These are phyloP conservation scores for Neoscelio sp. DNA, from an alignment of 2,888 invertebrate species.

Conservation along the genomic window DNA sequence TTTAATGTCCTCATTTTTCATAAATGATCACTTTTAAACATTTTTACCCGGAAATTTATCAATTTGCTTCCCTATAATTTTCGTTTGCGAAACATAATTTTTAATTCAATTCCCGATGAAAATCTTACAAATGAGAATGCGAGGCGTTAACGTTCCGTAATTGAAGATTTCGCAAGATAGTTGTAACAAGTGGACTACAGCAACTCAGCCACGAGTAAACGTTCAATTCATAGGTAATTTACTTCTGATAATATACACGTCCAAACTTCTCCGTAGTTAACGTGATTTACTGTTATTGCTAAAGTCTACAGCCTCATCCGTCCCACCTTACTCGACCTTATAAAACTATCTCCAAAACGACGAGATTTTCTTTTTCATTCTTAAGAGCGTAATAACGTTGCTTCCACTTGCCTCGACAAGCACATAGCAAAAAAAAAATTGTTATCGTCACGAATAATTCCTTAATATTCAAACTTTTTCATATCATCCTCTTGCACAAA, in stretches of 20 bases:
- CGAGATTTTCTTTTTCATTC: conserved; percentile 44
- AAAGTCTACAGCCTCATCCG: conserved; percentile 60
- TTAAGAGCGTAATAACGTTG: conserved; percentile 55
- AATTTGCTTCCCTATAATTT: no score
- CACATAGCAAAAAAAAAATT: conserved; percentile 20
- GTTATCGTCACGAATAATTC: not conserved
- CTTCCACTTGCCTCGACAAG: conserved; percentile 14
- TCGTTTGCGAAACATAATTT: no score
- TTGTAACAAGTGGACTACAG: conserved; percentile 51
- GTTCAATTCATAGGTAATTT: conserved; percentile 69
- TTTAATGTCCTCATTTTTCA: no score
- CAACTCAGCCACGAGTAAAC: conserved; percentile 62
- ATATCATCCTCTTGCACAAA: no score
- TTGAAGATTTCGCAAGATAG: conserved; percentile 44
- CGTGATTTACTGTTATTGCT: conserved; percentile 68
- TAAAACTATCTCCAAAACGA: conserved; percentile 54
- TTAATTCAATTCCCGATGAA: no score
- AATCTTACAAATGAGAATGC: conserved; percentile 12
- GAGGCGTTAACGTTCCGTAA: conserved; percentile 41
- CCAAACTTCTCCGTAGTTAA: conserved; percentile 64
- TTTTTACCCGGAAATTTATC: no score
- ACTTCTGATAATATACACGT: conserved; percentile 66
- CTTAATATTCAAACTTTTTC: no score
- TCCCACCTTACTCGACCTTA: conserved; percentile 43
- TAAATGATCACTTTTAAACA: no score